Evolutionary conservation across 2,113 vertebrate species (phyloP), one percentile per base, ranked within the genome.

Genomic region (Urocitellus parryii): DNA sequence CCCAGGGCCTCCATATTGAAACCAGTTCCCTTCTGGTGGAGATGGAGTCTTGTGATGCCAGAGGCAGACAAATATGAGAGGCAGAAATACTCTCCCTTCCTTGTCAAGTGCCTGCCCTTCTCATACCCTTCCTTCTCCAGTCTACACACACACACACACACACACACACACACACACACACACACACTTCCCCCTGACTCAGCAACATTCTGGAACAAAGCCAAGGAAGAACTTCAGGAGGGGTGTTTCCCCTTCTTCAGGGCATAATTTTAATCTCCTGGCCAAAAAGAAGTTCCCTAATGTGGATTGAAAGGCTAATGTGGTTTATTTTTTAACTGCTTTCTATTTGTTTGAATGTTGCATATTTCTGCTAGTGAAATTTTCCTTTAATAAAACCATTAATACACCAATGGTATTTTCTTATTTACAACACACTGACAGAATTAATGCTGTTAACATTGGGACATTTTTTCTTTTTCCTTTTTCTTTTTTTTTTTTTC

Each of bases 361-460:
- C 78, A 93, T 96, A 96, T 97, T 97, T 97, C n/a, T 97, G 73
- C 76, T 97, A 80, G 56, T 92, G 72, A 96, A 96, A 82, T 45
- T 97, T 98, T 97, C 73, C 90, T 96, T 87, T 94, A 98, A 97
- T 93, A 97, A 94, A 91, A 72, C 84, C 94, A 96, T 94, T 73
- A 96, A 91, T 95, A 81, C 93, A 94, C 29, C 98, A 95, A 22
- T 67, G 73, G 78, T 94, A 95, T 95, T 93, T 92, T 85, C 91
- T 98, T 97, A 97, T 96, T 97, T 95, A 97, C 97, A 95, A 97
- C 96, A 97, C 90, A 9, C 95, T 98, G 97, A 98, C 95, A 97
- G 93, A 98, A 98, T 96, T 82, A 98, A 96, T 97, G 97, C 96
- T 97, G 95, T 97, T 97, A 90, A 93, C 78, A 93, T 96, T 97